These are phyloP conservation scores for Papilio helenus DNA, from an alignment of 1,140 invertebrate genomes.

Conservation along the genomic window DNA sequence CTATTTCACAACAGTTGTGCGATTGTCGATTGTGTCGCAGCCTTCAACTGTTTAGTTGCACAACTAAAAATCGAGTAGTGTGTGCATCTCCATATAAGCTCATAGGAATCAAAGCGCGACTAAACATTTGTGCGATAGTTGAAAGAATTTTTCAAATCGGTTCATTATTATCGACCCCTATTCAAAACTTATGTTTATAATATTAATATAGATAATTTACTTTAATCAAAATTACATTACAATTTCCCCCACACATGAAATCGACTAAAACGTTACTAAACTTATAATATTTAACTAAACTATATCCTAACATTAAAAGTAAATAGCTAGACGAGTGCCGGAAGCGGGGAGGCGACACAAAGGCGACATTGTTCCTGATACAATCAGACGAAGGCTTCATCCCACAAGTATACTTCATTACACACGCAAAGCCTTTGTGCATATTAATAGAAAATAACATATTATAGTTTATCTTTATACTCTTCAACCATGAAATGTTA, in stretches of 20 bases:
- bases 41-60: no score
- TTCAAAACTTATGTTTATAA: no score
- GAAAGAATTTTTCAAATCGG: no score
- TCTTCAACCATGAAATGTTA: no score
- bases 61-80: no score
- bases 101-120: no score
- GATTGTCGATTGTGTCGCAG: no score
- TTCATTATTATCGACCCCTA: no score
- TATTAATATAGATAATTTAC: no score
- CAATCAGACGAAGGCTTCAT: constrained; percentile 7
- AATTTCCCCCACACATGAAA: not conserved
- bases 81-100: no score
- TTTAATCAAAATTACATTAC: not conserved
- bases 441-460: not conserved
- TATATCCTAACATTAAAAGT: not conserved
- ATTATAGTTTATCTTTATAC: not conserved
- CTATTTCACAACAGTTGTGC: no score
- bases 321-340: not conserved
- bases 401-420: not conserved
- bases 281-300: not conserved
- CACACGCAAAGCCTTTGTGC: constrained; percentile 4
- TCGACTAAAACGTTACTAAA: not conserved
- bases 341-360: not conserved
- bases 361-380: constrained; percentile 19
- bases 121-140: no score